A percentile compares a stretch with the other conserved stretches of the same genome.
Evolutionary conservation across 2,113 vertebrate genomes (phyloP).

Genomic region (Albula glossodonta): DNA sequence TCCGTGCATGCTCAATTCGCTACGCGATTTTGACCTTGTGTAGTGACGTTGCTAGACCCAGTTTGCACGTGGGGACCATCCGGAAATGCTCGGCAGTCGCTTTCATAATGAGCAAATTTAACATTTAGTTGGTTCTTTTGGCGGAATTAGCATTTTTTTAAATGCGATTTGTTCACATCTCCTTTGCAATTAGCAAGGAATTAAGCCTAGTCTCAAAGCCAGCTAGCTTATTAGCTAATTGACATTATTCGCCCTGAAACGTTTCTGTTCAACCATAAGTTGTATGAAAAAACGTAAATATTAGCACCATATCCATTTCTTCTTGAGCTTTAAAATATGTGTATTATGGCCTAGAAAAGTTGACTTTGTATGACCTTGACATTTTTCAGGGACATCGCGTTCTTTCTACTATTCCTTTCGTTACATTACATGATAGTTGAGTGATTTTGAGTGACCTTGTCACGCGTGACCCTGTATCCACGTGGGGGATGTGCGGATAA

Average conservation of each 20-base stretch:
- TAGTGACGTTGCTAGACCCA: conserved; percentile 37
- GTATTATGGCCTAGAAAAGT: not conserved
- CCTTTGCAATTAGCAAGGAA: not conserved
- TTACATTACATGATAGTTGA: too few relatives aligned
- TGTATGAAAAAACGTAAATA: not conserved
- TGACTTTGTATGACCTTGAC: too few relatives aligned
- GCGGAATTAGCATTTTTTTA: not conserved
- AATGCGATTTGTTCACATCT: not conserved
- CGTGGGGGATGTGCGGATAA: conserved; percentile 46
- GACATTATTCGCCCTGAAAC: not conserved
- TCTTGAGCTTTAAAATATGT: too few relatives aligned
- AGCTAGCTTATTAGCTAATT: not conserved
- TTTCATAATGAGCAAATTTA: not conserved
- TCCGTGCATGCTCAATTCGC: conserved; percentile 45
- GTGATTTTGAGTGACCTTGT: not conserved
- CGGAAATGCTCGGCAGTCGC: not conserved
- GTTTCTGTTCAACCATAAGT: not conserved
- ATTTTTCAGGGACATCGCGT: too few relatives aligned
- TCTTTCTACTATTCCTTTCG: too few relatives aligned
- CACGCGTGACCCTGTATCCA: conserved; percentile 55
- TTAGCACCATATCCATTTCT: not conserved
- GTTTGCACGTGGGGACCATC: conserved; percentile 8
- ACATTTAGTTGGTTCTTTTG: not conserved
- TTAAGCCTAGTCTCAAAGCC: not conserved
- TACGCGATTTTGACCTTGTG: conserved; percentile 72